phyloP scores from a whole-genome alignment of 2,888 invertebrate genomes.

The Drosophila recens region DNA sequence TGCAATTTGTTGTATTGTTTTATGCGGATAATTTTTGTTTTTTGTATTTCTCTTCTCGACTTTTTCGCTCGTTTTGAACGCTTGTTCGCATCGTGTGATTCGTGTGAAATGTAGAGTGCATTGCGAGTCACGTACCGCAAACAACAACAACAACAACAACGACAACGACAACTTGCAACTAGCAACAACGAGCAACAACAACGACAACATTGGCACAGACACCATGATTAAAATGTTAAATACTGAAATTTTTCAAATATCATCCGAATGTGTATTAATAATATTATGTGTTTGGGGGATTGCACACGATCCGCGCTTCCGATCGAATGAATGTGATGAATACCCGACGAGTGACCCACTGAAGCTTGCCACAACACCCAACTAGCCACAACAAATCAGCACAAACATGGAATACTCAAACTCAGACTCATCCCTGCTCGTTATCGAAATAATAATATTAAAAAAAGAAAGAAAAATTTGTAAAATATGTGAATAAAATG shows the following conservation, averaged over 20 bases:
- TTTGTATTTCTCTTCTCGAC: constrained; percentile 16
- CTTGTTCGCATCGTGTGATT: constrained; percentile 43
- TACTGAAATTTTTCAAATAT: constrained; percentile 49
- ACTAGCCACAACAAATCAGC: constrained; percentile 22
- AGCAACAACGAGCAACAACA: constrained; percentile 19
- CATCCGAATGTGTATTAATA: constrained; percentile 38
- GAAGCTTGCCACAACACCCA: constrained; percentile 21
- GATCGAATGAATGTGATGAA: constrained; percentile 35
- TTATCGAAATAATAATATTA: constrained; percentile 7
- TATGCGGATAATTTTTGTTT: constrained; percentile 5
- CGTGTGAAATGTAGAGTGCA: constrained; percentile 77
- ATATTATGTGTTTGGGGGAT: constrained; percentile 20
- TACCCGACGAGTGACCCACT: constrained; percentile 12
- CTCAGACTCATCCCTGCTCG: background rate
- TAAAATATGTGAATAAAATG: background rate
- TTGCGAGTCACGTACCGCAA: constrained; percentile 64
- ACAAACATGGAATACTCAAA: constrained; percentile 14
- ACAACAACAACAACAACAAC: constrained; percentile 17
- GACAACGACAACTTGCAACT: constrained; percentile 20
- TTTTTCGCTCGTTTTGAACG: constrained; percentile 30
- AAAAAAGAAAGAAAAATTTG: background rate
- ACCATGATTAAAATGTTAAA: constrained; percentile 63
- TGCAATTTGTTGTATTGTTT: constrained; percentile 25
- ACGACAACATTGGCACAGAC: constrained; percentile 39
- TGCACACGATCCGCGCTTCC: constrained; percentile 52